Percentiles rank a stretch among this genome's conserved stretches.
Conservation (phyloP, 2,797 vertebrate species). For the Mus caroli region DNA sequence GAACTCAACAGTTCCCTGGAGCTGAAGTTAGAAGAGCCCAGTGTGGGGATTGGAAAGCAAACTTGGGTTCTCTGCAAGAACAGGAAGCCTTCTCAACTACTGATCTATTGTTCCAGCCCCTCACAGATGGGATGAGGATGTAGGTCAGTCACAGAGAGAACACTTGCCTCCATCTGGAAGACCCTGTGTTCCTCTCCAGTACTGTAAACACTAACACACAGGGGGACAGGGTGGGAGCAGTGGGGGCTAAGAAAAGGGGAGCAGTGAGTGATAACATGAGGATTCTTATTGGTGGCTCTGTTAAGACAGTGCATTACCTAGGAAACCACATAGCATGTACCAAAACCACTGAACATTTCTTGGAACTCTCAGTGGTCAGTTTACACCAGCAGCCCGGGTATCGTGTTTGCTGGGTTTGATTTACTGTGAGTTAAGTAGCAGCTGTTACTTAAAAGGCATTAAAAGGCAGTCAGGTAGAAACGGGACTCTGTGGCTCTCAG, state of each 20-base stretch:
- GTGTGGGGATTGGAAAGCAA: not conserved
- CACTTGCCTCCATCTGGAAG: not conserved
- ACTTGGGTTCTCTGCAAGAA: not conserved
- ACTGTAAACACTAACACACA: not conserved
- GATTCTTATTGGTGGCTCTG: not conserved
- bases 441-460: too few species aligned
- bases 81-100: not conserved
- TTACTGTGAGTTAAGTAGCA: not conserved
- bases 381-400: not conserved
- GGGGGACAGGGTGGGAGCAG: too few species aligned
- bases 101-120: not conserved
- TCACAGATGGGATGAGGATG: not conserved
- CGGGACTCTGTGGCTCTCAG: not conserved
- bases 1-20: not conserved
- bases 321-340: not conserved
- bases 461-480: not conserved
- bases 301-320: not conserved
- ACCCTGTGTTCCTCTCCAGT: not conserved
- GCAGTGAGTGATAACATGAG: not conserved
- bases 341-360: not conserved
- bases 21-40: not conserved
- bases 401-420: not conserved
- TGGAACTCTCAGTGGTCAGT: not conserved
- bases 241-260: not conserved
- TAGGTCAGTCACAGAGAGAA: not conserved